phyloP scores from a whole-genome alignment of 1,140 invertebrate species.

The Carcinoscorpius rotundicauda region DNA sequence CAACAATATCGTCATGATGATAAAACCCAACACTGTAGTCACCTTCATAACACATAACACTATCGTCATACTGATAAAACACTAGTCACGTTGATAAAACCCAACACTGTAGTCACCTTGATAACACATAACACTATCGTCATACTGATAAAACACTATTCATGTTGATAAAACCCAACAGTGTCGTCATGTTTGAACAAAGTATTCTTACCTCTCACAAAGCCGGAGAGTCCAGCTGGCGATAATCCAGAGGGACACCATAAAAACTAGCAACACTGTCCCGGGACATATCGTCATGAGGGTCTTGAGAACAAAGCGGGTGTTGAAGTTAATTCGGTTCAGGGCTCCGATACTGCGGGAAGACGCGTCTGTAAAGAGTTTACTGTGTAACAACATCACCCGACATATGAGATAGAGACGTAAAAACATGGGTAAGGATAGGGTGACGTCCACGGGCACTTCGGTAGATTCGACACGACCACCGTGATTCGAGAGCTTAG shows the following conservation, averaged over 20 bases:
- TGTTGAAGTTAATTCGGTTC: slow-evolving; percentile 99
- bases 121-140: not conserved
- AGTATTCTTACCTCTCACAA: slow-evolving; percentile 80
- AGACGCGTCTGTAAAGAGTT: slow-evolving; percentile 98
- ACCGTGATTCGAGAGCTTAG: slow-evolving; percentile 82
- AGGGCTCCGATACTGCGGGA: slow-evolving; percentile 68
- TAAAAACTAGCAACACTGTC: slow-evolving; percentile 93
- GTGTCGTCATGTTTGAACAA: slow-evolving; percentile 1
- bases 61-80: too few relatives aligned
- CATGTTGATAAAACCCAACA: not conserved
- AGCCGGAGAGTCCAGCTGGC: slow-evolving; percentile 96
- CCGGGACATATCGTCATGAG: slow-evolving; percentile 99
- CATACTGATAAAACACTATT: too few relatives aligned
- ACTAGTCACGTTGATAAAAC: not conserved
- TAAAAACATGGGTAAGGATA: slow-evolving; percentile 98
- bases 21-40: too few relatives aligned
- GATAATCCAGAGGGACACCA: slow-evolving; percentile 98
- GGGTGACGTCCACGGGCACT: slow-evolving; percentile 87
- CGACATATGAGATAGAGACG: slow-evolving; percentile 97
- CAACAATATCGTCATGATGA: too few relatives aligned
- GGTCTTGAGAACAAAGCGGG: slow-evolving; percentile 96
- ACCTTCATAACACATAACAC: too few relatives aligned
- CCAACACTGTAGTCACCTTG: not conserved
- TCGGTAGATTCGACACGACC: slow-evolving; percentile 51
- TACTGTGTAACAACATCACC: slow-evolving; percentile 97